phyloP scores from a whole-genome alignment of 2,797 vertebrate species.

The Arvicola amphibius region DNA sequence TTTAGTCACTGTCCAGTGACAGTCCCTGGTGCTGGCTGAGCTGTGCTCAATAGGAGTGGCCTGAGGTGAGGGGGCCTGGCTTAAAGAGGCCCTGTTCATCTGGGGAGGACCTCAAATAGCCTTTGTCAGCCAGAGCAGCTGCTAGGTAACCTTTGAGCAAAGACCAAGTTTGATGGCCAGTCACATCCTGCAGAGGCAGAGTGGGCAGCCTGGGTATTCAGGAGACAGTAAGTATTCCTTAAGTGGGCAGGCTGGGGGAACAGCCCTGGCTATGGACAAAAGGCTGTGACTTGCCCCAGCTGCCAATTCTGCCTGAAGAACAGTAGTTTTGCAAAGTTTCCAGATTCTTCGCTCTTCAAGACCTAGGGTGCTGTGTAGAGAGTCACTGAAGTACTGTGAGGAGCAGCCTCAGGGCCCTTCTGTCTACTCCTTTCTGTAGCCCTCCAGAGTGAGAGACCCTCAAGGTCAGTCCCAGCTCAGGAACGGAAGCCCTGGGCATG shows the following conservation, averaged over 20 bases:
- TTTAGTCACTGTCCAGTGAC: background rate
- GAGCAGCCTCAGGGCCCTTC: background rate
- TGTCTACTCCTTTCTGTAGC: background rate
- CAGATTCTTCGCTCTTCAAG: accelerated
- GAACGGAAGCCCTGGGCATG: accelerated
- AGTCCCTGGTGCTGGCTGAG: background rate
- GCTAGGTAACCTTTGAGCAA: background rate
- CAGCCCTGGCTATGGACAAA: background rate
- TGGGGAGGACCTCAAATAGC: background rate
- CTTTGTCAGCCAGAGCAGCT: background rate
- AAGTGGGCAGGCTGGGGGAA: accelerated
- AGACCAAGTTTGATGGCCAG: background rate
- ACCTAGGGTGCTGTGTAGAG: background rate
- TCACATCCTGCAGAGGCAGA: background rate
- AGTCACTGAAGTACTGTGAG: background rate
- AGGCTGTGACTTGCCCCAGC: background rate
- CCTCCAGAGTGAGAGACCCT: background rate
- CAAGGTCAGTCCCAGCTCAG: background rate
- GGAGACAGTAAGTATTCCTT: background rate
- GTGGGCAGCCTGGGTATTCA: background rate
- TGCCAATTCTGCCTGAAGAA: background rate
- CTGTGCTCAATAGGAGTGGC: background rate
- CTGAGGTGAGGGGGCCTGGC: background rate
- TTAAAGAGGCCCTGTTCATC: background rate
- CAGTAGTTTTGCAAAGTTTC: background rate